Base-by-base conservation (phyloP, 64 coral and sea anemone genomes). In the Montipora foliosa region DNA sequence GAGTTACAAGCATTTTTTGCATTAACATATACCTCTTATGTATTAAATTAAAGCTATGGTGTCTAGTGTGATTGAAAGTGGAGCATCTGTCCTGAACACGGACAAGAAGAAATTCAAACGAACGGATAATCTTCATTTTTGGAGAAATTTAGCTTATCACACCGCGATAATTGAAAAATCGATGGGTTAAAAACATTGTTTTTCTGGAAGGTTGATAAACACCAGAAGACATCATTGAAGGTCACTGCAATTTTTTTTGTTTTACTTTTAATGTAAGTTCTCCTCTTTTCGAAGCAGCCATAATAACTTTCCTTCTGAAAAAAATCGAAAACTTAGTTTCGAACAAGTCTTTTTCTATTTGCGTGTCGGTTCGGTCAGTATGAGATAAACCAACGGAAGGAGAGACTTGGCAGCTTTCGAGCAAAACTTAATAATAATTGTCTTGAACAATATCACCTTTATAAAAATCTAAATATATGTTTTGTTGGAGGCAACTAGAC, bases 121-220 rank as follows among this genome's bases (percentile, higher is more conserved):
- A 45, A 86, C 47, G n/a, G 82, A 86, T 86, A 86, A 86, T 86
- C 81, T 29, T 84, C 20, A 21, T 50, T 16, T 84, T 62, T 68
- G 25, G 44, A 84, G 37, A 47, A 66, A 50, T 86, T 72, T 72
- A 72, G 44, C 22, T 71, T 14, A 55, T 82, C 53, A 58, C 53
- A 20, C 79, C 79, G 66, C 25, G 82, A 69, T 86, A 86, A 86
- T 70, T 86, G 82, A 86, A 86, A 86, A 86, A 49, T 67, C 64
- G 82, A 71, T 47, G 44, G 64, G 45, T 72, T 86, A 16, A 86
- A 37, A 86, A 86, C 71, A 86, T 86, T 86, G 82, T 72, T 72
- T 44, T 6, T 45, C 5, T 22, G 67, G 8, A 45, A 47, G 16
- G 62, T 22, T 71, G 20, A 86, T 47, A 72, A 64, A 68, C 19